Base-by-base conservation (phyloP, 2,888 invertebrate species). In the Drosophila kanekoi region DNA sequence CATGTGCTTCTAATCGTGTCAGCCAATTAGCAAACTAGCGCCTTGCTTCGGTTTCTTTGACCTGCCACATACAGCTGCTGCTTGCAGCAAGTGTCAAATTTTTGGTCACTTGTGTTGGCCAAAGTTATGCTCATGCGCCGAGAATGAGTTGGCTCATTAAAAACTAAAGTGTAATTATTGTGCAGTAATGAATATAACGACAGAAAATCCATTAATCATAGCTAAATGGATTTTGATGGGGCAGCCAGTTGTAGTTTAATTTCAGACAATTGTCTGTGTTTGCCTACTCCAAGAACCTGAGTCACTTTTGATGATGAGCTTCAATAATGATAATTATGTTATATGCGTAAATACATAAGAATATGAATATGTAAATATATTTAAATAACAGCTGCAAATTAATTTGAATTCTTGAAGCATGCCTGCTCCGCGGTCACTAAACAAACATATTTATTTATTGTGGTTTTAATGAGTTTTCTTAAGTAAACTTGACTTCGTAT, bases 101-200 rank as follows among this genome's bases (percentile, higher is more conserved):
- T 49, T 56, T 8, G 54, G 37, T 35, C 28, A 33, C 60, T 60
- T 60, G 51, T 43, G 16, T 45, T 16, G 18, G n/a, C 13, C 14
- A 53, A 49, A 35, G 33, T 44, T 57, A 45, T 37, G 48, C 35
- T 32, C 23, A 32, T 14, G 33, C 28, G 28, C n/a, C 54, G 16
- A 52, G 51, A 45, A 74, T 73, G 56, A 65, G 75, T 75, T 74
- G 71, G 45, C 79, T 75, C 79, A 80, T 80, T 83, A 80, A 80
- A 77, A 75, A 80, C 81, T 75, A 66, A 75, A 80, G 63, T 78
- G 62, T 80, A 80, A 83, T 80, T 83, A 80, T 77, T 70, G 47
- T 53, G 23, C 28, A 32, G 49, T 59, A 53, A 53, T 72, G 52
- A 72, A 57, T 60, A 52, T 23, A 38, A 20, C 16, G 16, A 35